Percentiles rank a stretch among this genome's conserved stretches.
phyloP scores from a whole-genome alignment of 1,140 invertebrate species.

The Drosophila sulfurigaster region DNA sequence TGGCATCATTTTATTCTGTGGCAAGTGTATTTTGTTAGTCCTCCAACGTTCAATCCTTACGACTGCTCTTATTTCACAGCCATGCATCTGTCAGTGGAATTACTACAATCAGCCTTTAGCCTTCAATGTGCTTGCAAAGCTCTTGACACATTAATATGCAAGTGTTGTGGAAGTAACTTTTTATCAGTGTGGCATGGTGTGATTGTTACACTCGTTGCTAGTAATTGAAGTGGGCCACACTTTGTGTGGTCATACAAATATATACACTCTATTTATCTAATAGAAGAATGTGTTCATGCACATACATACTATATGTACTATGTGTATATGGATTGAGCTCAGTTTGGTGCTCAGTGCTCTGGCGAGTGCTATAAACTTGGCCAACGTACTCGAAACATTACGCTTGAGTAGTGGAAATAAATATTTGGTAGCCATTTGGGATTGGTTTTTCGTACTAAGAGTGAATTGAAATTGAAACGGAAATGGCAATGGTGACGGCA shows the following conservation, averaged over 20 bases:
- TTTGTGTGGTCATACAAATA: neutral
- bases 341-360: slow-evolving; percentile 37
- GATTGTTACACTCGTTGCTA: slow-evolving; percentile 36
- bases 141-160: slow-evolving; percentile 1
- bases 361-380: slow-evolving; percentile 71
- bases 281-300: slow-evolving; percentile 23
- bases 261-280: slow-evolving; percentile 22
- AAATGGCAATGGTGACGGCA: slow-evolving; percentile 30
- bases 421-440: slow-evolving; percentile 79
- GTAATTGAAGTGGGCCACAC: slow-evolving; percentile 63
- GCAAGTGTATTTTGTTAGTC: neutral
- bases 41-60: too few species aligned
- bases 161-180: neutral
- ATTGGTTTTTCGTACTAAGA: slow-evolving; percentile 58
- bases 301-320: neutral
- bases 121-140: neutral
- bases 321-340: slow-evolving; percentile 31
- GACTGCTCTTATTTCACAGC: neutral
- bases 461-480: slow-evolving; percentile 68
- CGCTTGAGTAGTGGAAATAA: slow-evolving; percentile 77
- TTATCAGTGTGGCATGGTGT: slow-evolving; percentile 3
- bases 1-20: neutral
- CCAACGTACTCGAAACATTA: slow-evolving; percentile 50
- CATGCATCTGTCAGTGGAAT: neutral
- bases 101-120: neutral